Evolutionary conservation across 1,140 invertebrate species (phyloP).

Genomic region (Wiebesia pumilae): DNA sequence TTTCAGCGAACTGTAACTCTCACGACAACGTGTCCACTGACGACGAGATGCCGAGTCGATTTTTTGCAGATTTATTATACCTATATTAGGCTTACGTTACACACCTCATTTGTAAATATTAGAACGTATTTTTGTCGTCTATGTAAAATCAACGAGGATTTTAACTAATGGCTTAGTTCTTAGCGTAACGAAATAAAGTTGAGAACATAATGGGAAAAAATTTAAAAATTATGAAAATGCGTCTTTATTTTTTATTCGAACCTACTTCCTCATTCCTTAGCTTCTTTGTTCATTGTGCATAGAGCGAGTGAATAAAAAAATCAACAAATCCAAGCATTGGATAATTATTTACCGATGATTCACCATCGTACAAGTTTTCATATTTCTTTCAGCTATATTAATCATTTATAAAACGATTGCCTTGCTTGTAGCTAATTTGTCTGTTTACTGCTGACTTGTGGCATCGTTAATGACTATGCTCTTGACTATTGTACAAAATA

Average conservation of each 20-base stretch:
- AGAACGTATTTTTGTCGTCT: conserved; percentile 72
- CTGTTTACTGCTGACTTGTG: background rate
- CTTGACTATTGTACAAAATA: background rate
- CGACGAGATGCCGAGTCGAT: conserved; percentile 54
- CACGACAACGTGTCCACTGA: conserved; percentile 48
- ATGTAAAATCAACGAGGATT: conserved; percentile 70
- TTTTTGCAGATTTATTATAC: conserved; percentile 57
- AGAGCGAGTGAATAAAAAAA: background rate
- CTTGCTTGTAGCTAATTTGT: background rate
- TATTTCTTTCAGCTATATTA: background rate
- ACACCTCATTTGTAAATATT: conserved; percentile 74
- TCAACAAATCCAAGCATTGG: background rate
- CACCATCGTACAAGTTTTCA: background rate
- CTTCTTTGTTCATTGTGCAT: background rate
- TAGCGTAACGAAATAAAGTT: conserved; percentile 66
- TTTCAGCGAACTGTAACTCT: conserved; percentile 48
- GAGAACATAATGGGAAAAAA: conserved; percentile 61
- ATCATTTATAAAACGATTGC: background rate
- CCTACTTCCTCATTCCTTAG: background rate
- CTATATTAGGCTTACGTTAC: conserved; percentile 71
- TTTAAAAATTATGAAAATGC: conserved; percentile 40
- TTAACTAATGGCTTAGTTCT: conserved; percentile 69
- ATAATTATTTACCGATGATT: background rate
- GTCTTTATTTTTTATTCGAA: conserved; percentile 33
- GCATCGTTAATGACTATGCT: background rate